A percentile compares a stretch with the other conserved stretches of the same genome.
Conservation (phyloP, 1,140 invertebrate genomes). For the Drosophila sulfurigaster region DNA sequence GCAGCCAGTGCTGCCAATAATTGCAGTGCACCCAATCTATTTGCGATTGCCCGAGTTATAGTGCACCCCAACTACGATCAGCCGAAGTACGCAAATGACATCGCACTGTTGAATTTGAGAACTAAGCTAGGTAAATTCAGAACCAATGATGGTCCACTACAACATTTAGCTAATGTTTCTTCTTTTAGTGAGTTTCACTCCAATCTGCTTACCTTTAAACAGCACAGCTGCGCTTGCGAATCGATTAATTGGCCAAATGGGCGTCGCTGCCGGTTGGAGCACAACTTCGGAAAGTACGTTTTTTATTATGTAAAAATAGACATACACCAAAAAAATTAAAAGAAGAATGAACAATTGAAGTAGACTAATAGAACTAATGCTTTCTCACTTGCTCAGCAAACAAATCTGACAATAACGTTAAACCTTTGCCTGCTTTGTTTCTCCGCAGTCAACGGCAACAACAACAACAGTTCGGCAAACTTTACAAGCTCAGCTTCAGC, state of each 20-base stretch:
- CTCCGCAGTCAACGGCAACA: conserved; percentile 1
- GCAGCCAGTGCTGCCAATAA: conserved; percentile 86
- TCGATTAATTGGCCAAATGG: conserved; percentile 79
- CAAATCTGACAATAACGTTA: not conserved
- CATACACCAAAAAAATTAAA: not conserved
- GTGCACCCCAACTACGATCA: conserved; percentile 87
- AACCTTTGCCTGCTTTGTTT: conserved; percentile 3
- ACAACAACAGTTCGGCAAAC: conserved; percentile 65
- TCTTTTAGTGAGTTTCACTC: conserved; percentile 73
- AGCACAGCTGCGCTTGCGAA: conserved; percentile 50
- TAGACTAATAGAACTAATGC: not conserved
- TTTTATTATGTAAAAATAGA: conserved; percentile 5
- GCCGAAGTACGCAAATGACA: conserved; percentile 88
- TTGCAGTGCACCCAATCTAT: conserved; percentile 87
- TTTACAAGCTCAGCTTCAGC: conserved; percentile 24
- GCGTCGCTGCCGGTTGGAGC: conserved; percentile 87
- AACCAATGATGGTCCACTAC: not conserved
- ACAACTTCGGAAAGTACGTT: conserved; percentile 64
- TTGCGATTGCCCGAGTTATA: conserved; percentile 84
- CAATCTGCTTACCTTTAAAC: conserved; percentile 86
- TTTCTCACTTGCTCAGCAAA: not conserved
- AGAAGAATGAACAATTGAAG: conserved; percentile 13
- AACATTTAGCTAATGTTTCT: not conserved
- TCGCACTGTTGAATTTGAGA: conserved; percentile 87
- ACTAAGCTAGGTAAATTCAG: conserved; percentile 62